Percentiles rank a stretch among this genome's conserved stretches.
These are phyloP conservation scores for Isoperla grammatica DNA, from an alignment of 2,888 invertebrate genomes.

Conservation along the genomic window DNA sequence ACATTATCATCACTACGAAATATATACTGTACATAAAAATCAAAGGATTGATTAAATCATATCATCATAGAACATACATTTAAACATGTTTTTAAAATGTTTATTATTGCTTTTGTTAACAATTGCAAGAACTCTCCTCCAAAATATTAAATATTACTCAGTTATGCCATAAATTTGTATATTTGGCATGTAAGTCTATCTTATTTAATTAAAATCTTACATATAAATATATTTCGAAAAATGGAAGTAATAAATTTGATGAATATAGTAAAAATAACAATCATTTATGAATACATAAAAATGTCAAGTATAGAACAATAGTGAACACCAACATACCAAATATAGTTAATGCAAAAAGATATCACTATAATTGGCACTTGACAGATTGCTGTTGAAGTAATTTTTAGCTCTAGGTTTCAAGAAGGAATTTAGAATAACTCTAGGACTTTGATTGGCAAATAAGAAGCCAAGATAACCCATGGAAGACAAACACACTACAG, in stretches of 20 bases:
- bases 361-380: constrained; percentile 16
- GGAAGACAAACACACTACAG: no score
- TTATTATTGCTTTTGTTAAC: constrained; percentile 16
- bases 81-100: not conserved
- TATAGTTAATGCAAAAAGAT: constrained; percentile 1
- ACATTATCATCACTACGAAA: constrained; percentile 8
- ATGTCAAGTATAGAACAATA: constrained; percentile 12
- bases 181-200: constrained; percentile 2
- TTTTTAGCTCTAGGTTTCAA: no score
- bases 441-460: no score
- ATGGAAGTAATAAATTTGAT: constrained; percentile 13
- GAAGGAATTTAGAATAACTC: no score
- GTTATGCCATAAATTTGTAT: constrained; percentile 4
- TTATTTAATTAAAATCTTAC: constrained; percentile 8
- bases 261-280: constrained; percentile 19
- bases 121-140: constrained; percentile 8
- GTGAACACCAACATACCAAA: constrained; percentile 8
- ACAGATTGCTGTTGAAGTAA: constrained; percentile 20
- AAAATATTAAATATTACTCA: constrained; percentile 10
- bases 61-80: not conserved
- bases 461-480: no score
- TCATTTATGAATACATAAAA: constrained; percentile 16
- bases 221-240: constrained; percentile 14
- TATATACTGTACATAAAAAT: not conserved
- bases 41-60: not conserved